These are phyloP conservation scores for Sarotherodon lohbergeri DNA, from an alignment of 2,113 vertebrate species.

Conservation along the genomic window DNA sequence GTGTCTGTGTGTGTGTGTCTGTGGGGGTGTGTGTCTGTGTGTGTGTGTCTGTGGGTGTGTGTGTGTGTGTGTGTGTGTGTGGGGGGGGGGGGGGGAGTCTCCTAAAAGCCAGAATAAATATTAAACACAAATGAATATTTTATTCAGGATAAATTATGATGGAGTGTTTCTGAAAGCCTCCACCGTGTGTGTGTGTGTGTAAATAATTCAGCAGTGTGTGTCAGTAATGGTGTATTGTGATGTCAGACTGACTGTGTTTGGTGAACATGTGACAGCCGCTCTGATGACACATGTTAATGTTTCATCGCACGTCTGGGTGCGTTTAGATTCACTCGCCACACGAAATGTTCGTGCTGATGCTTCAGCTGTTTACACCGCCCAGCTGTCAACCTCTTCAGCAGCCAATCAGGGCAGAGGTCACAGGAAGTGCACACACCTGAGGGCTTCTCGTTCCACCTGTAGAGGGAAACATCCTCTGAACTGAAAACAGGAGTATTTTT, in stretches of 20 bases:
- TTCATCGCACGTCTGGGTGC: neutral
- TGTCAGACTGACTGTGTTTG: neutral
- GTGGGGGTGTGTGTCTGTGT: no score
- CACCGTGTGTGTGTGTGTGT: slow-evolving; percentile 13
- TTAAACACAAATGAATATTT: no score
- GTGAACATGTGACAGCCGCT: neutral
- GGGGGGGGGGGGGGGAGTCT: no score
- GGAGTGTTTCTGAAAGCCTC: no score
- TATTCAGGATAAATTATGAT: no score
- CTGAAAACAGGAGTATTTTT: neutral
- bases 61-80: neutral
- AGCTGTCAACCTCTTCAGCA: neutral
- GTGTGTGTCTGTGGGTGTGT: neutral
- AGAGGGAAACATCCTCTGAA: neutral
- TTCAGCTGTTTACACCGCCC: neutral
- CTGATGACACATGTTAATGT: neutral
- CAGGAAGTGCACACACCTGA: neutral
- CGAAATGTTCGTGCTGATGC: neutral
- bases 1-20: neutral
- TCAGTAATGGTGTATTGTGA: slow-evolving; percentile 2
- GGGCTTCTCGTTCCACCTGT: neutral
- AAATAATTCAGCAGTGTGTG: slow-evolving; percentile 18
- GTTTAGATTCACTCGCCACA: neutral
- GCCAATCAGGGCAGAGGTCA: neutral
- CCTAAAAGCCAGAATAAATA: no score